phyloP scores from a whole-genome alignment of 2,888 invertebrate species.

The Fissipunctia ypsillon region DNA sequence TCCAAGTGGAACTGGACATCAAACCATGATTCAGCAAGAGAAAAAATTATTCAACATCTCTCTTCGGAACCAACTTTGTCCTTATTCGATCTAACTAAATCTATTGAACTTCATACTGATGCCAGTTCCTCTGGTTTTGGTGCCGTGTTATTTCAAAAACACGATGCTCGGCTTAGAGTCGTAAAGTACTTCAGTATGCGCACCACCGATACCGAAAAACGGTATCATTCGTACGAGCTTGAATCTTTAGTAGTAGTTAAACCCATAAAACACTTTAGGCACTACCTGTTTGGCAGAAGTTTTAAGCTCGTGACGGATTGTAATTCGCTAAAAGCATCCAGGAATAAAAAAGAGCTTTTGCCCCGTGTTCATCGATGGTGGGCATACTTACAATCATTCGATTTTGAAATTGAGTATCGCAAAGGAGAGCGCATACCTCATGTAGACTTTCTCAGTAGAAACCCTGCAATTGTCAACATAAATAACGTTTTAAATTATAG shows the following conservation, averaged over 20 bases:
- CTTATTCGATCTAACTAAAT: neutral
- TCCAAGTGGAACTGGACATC: neutral
- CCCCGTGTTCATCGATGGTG: neutral
- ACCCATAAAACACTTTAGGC: slow-evolving; percentile 1
- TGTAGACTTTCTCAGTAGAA: neutral
- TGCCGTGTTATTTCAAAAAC: neutral
- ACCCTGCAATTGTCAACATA: neutral
- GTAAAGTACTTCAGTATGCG: neutral
- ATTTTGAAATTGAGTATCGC: neutral
- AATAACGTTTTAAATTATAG: neutral
- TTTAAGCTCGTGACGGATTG: neutral
- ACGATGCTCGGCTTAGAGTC: neutral
- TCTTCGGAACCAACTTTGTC: neutral
- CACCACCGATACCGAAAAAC: neutral
- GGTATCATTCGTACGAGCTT: neutral
- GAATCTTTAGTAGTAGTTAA: neutral
- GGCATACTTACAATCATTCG: neutral
- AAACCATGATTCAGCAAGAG: neutral
- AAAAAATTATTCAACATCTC: neutral
- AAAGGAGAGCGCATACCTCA: neutral
- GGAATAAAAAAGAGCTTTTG: neutral
- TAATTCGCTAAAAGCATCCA: neutral
- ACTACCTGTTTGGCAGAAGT: neutral
- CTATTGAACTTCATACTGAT: neutral
- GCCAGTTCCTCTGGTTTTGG: neutral